phyloP scores from a whole-genome alignment of 2,888 invertebrate genomes.

The Hipparchia semele region DNA sequence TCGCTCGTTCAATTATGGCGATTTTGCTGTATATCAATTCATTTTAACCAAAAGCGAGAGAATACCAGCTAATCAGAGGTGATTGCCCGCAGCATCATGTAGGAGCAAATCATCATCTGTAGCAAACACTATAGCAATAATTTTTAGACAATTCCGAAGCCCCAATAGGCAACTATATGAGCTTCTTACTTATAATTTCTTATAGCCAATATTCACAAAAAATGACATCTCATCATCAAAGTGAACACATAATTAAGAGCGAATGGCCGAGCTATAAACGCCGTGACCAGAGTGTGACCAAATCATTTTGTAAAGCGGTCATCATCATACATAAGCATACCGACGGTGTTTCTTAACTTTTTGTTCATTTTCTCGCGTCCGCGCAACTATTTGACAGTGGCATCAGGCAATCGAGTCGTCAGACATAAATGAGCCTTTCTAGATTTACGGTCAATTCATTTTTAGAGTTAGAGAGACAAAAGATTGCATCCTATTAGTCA shows the following conservation, averaged over 20 bases:
- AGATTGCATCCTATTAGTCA: no score
- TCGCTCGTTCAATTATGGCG: no score
- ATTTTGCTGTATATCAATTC: no score
- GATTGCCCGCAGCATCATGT: no score
- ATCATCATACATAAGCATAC: slow-evolving; percentile 49
- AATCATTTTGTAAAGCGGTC: slow-evolving; percentile 71
- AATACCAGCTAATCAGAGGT: no score
- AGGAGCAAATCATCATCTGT: no score
- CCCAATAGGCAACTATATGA: no score
- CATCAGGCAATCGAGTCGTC: slow-evolving; percentile 29
- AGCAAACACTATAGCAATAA: no score
- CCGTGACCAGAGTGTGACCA: slow-evolving; percentile 72
- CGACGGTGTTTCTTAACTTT: slow-evolving; percentile 45
- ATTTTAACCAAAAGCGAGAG: no score
- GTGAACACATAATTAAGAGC: slow-evolving; percentile 61
- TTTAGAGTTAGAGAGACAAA: background rate
- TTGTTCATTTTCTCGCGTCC: slow-evolving; percentile 44
- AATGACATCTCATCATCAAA: slow-evolving; percentile 39
- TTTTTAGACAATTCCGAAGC: no score
- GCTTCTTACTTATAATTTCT: background rate
- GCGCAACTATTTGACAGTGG: slow-evolving; percentile 32
- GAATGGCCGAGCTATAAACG: slow-evolving; percentile 60
- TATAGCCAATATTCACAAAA: slow-evolving; percentile 35
- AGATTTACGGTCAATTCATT: slow-evolving; percentile 22
- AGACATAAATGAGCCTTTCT: slow-evolving; percentile 35